phyloP scores from a whole-genome alignment of 2,888 invertebrate species.

The Napeogenes inachia region DNA sequence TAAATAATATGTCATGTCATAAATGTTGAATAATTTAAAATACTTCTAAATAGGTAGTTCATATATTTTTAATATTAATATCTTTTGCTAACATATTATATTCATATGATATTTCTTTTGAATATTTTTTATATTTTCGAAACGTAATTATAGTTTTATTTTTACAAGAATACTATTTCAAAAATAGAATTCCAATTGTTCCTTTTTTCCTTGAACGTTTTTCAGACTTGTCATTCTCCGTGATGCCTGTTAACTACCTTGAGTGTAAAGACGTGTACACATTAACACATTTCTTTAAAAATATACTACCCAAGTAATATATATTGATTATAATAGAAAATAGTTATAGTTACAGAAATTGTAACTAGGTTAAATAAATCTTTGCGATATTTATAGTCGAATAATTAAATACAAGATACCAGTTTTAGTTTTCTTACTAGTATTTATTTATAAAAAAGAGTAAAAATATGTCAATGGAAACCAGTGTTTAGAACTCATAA shows the following conservation, averaged over 20 bases:
- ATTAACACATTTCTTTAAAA: background rate
- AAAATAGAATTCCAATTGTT: conserved; percentile 20
- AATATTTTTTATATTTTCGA: conserved; percentile 26
- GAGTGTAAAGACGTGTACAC: conserved; percentile 8
- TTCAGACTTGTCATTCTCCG: conserved; percentile 14
- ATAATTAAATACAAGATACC: too few species aligned
- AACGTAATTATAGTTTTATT: background rate
- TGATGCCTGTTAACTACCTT: conserved; percentile 8
- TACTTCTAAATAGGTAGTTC: background rate
- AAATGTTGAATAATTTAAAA: background rate
- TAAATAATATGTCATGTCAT: background rate
- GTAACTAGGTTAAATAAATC: too few species aligned
- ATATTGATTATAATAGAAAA: too few species aligned
- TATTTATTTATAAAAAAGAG: too few species aligned
- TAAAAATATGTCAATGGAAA: background rate
- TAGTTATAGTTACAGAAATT: too few species aligned
- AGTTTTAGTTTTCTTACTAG: too few species aligned
- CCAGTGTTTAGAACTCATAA: conserved; percentile 4
- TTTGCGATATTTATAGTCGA: too few species aligned
- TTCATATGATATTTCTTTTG: too few species aligned
- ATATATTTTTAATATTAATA: too few species aligned
- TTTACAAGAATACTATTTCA: conserved; percentile 23
- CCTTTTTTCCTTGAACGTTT: conserved; percentile 17
- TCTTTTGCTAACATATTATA: too few species aligned
- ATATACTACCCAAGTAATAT: too few species aligned